A percentile compares a stretch with the other conserved stretches of the same genome.
Conservation (phyloP, 2,797 vertebrate species). For the Anomalospiza imberbis region DNA sequence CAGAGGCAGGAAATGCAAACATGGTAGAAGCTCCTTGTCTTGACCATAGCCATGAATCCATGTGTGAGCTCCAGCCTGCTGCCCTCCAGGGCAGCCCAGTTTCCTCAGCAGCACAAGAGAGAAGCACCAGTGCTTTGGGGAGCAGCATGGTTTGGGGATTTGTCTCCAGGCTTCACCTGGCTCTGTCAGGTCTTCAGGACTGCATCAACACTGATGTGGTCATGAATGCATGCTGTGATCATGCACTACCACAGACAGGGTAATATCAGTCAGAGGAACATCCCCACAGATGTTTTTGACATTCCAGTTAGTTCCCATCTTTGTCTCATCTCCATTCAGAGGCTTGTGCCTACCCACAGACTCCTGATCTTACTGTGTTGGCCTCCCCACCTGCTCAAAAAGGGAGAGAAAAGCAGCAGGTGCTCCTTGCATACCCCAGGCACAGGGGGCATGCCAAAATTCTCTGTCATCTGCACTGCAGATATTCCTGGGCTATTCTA, state of each 20-base stretch:
- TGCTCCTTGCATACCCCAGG: background rate
- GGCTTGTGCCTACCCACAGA: background rate
- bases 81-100: background rate
- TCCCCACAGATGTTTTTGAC: background rate
- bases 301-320: background rate
- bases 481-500: background rate
- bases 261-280: background rate
- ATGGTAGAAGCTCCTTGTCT: background rate
- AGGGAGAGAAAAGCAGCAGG: background rate
- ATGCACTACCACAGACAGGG: background rate
- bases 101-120: background rate
- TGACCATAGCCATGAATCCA: background rate
- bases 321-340: background rate
- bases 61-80: background rate
- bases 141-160: background rate
- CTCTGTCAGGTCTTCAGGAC: background rate
- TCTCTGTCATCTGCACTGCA: background rate
- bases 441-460: background rate
- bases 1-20: background rate
- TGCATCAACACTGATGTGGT: rapidly evolving
- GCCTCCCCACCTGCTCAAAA: background rate
- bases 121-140: background rate
- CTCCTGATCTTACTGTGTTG: background rate
- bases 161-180: background rate
- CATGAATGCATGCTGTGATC: background rate